Base-by-base conservation (phyloP, 2,888 invertebrate species). In the Dryocosmus kuriphilus region DNA sequence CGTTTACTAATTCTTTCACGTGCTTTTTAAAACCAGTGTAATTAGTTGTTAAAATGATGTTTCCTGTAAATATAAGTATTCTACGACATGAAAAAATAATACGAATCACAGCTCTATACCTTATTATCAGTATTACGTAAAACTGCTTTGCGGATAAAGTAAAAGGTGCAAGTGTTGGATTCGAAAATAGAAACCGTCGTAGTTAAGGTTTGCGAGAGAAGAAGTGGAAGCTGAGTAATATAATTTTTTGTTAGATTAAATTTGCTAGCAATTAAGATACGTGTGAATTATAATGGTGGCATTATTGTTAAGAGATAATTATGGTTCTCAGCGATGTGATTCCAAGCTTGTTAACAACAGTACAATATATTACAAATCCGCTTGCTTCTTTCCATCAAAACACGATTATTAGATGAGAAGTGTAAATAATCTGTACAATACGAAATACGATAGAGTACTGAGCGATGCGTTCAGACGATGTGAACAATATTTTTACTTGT, bases 401-500 rank as follows among this genome's bases (percentile, higher is more conserved):
- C 67, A 27, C 19, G 27, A 27, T 46, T 46, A 41, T 67, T 16
- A 9, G 11, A 57, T 24, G 24, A 46, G 8, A 67, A 46, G 46
- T 46, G 46, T 27, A 30, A 27, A 67, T 57, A 38, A 65, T 38
- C 22, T 22, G 38, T 38, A 71, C 27, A 71, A 46, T 71, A 46
- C 30, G 41, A 46, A 71, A 46, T 71, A 30, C 46, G 41, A 46
- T 57, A 41, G 24, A 67, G 22, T 35, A 38, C 22, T 24, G 24
- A 24, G 57, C 57, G 57, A 24, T 57, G 57, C 57, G 24, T 27
- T 24, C 41, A 41, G 24, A 46, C 14, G 27, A 30, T 71, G 51
- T 51, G 71, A 71, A 71, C 27, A 71, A 71, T 71, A 51, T 71
- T 71, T 71, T 71, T 71, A 71, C 51, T 51, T 63, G 62, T 63